phyloP scores from a whole-genome alignment of 2,113 vertebrate genomes.

The Pleuronectes platessa region DNA sequence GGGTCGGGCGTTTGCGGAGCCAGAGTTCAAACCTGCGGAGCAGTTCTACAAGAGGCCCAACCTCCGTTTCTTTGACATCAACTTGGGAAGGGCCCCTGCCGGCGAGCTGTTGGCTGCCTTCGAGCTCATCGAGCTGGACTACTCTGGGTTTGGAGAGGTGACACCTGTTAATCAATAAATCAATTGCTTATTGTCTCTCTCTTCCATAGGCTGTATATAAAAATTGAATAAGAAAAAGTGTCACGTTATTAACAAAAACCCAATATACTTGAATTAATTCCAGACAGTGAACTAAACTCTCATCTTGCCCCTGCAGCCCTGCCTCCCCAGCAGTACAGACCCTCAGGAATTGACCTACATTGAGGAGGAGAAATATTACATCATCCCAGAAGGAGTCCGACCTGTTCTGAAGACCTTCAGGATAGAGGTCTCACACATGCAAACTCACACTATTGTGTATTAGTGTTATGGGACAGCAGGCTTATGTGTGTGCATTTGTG shows the following conservation, averaged over 20 bases:
- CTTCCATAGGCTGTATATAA: too few species aligned
- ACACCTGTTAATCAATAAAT: conserved; percentile 19
- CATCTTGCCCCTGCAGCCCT: conserved; percentile 77
- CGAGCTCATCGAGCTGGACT: conserved; percentile 93
- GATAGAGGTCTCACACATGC: conserved; percentile 85
- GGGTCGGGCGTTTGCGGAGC: conserved; percentile 88
- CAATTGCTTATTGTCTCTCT: not conserved
- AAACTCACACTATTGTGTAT: not conserved
- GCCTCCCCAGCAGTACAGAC: conserved; percentile 85
- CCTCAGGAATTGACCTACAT: conserved; percentile 83
- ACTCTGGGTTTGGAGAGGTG: conserved; percentile 90
- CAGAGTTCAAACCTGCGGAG: conserved; percentile 87
- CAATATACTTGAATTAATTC: not conserved
- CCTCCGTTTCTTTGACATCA: conserved; percentile 90
- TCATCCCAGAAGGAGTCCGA: conserved; percentile 88
- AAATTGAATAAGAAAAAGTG: too few species aligned
- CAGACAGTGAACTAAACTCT: not conserved
- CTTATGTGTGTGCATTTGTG: not conserved
- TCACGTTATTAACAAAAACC: too few species aligned
- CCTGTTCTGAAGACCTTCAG: conserved; percentile 90
- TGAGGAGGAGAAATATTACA: conserved; percentile 78
- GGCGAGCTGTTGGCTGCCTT: conserved; percentile 92
- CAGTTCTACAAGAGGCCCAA: conserved; percentile 84
- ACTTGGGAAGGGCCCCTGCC: conserved; percentile 79
- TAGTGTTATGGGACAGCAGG: not conserved